Evolutionary conservation across 2,888 invertebrate genomes (phyloP).

Genomic region (Gasteruption jaculator): DNA sequence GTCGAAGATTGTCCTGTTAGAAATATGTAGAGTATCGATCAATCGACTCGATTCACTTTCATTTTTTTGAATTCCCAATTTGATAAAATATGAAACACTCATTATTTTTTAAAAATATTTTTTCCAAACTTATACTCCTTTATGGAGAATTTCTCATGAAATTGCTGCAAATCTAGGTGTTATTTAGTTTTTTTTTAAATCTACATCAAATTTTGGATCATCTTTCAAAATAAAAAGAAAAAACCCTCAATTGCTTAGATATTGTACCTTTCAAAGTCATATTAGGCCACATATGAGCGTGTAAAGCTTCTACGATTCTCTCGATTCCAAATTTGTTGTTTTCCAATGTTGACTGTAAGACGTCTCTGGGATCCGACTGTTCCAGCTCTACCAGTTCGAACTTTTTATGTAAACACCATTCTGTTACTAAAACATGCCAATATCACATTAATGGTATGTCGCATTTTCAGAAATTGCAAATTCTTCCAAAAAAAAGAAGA

Average conservation of each 20-base stretch:
- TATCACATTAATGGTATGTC: slow-evolving; percentile 4
- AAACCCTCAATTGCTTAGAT: not conserved
- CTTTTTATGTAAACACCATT: slow-evolving; percentile 65
- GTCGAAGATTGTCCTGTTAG: slow-evolving; percentile 24
- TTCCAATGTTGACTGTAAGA: slow-evolving; percentile 51
- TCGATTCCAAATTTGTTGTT: slow-evolving; percentile 63
- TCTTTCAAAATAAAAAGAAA: not conserved
- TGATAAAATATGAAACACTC: not conserved
- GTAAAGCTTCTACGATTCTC: slow-evolving; percentile 65
- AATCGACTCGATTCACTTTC: no score
- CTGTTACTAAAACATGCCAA: slow-evolving; percentile 47
- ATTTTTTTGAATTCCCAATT: no score
- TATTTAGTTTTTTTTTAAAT: no score
- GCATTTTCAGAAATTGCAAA: slow-evolving; percentile 1
- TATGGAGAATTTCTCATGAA: no score
- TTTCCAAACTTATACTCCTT: no score
- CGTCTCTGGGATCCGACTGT: slow-evolving; percentile 41
- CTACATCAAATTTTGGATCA: no score
- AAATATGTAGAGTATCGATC: no score
- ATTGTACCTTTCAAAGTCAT: slow-evolving; percentile 60
- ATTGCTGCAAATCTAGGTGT: no score
- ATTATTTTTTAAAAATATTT: no score
- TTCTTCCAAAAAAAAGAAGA: slow-evolving; percentile 7
- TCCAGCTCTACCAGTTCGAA: slow-evolving; percentile 67
- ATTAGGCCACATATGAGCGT: slow-evolving; percentile 71